phyloP scores from a whole-genome alignment of 2,113 vertebrate species.

The Microcebus lehilahytsara region DNA sequence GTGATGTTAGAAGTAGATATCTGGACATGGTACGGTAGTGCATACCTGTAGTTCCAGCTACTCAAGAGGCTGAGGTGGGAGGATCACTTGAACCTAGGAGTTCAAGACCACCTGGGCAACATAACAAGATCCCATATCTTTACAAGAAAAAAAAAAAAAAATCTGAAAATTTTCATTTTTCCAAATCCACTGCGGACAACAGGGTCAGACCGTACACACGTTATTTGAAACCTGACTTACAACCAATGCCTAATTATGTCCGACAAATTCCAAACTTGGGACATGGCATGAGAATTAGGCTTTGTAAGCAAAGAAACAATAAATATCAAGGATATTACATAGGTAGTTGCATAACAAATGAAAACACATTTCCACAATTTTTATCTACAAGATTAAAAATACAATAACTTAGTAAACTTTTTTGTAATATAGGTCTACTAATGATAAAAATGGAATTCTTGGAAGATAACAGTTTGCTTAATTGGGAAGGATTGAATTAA shows the following conservation, averaged over 20 bases:
- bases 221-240: not conserved
- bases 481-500: not conserved
- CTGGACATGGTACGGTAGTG: too few relatives aligned
- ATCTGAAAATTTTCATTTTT: not conserved
- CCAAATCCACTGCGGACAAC: not conserved
- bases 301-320: not conserved
- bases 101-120: too few relatives aligned
- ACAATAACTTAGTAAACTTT: not conserved
- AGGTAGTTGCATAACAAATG: not conserved
- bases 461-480: not conserved
- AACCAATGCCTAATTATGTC: not conserved
- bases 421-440: not conserved
- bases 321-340: not conserved
- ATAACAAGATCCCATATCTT: too few relatives aligned
- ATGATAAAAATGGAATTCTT: not conserved
- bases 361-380: not conserved
- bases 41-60: too few relatives aligned
- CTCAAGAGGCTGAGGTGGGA: too few relatives aligned
- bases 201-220: not conserved
- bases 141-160: too few relatives aligned
- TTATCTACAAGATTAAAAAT: not conserved
- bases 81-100: too few relatives aligned
- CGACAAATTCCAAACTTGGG: not conserved
- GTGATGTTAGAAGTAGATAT: not conserved
- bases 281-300: not conserved